Evolutionary conservation across 2,797 vertebrate genomes (phyloP).

Genomic region (Scomberomorus guttatus): DNA sequence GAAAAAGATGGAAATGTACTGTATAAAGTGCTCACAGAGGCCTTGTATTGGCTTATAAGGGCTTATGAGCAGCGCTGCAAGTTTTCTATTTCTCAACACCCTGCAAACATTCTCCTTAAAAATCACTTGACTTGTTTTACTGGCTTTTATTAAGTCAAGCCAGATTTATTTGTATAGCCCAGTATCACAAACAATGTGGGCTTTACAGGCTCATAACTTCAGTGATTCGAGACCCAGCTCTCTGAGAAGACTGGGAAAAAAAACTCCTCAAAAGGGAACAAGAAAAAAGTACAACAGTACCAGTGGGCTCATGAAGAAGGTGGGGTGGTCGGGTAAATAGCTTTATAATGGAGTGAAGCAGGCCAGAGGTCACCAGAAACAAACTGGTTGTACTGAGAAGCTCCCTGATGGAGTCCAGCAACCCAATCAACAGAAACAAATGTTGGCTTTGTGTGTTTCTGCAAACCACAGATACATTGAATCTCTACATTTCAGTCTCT

Average conservation of each 20-base stretch:
- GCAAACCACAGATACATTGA: no score
- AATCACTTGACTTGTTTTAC: background rate
- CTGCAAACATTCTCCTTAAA: background rate
- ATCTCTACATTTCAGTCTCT: no score
- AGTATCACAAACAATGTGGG: background rate
- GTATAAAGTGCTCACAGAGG: background rate
- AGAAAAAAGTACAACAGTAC: background rate
- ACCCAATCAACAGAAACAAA: no score
- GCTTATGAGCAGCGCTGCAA: background rate
- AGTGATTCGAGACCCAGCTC: background rate
- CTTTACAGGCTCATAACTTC: background rate
- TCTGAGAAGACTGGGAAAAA: background rate
- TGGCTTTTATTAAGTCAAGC: background rate
- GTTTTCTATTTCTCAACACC: background rate
- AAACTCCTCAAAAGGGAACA: background rate
- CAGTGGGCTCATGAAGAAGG: background rate
- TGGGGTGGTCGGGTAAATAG: background rate
- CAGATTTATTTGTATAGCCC: background rate
- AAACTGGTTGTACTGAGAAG: background rate
- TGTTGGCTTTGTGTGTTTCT: no score
- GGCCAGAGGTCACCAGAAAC: background rate
- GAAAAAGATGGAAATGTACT: background rate
- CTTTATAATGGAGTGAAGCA: background rate
- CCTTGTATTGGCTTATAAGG: background rate
- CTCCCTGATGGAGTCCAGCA: no score